A percentile compares a stretch with the other conserved stretches of the same genome.
phyloP scores from a whole-genome alignment of 2,797 vertebrate species.

The Argentina silus region DNA sequence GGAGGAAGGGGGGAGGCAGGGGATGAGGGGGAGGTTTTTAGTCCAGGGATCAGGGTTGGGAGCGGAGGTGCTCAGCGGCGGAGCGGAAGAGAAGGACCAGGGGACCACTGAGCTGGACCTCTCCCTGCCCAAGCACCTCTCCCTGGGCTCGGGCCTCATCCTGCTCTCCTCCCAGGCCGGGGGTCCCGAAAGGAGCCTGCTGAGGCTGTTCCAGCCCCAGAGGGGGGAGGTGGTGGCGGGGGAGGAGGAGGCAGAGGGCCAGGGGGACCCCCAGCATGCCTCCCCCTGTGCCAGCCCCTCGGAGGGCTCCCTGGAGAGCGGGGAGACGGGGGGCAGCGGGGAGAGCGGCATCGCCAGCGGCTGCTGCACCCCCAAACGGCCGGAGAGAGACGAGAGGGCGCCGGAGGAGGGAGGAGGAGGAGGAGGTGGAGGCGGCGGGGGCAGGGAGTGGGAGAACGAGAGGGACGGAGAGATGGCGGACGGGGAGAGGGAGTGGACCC shows the following conservation, averaged over 20 bases:
- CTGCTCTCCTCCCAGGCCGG: constrained; percentile 65
- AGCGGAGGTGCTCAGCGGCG: constrained; percentile 40
- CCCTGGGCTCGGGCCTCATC: constrained; percentile 65
- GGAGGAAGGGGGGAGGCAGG: constrained; percentile 58
- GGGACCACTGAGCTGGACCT: constrained; percentile 62
- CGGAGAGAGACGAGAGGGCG: constrained; percentile 61
- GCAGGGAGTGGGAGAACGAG: constrained; percentile 66
- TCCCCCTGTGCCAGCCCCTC: constrained; percentile 83
- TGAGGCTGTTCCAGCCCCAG: constrained; percentile 70
- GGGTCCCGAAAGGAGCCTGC: constrained; percentile 59
- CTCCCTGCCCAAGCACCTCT: constrained; percentile 61
- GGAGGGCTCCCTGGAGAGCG: constrained; percentile 81
- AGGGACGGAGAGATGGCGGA: constrained; percentile 52
- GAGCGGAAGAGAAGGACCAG: constrained; percentile 33
- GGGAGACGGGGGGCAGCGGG: constrained; percentile 80
- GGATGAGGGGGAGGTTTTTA: constrained; percentile 53
- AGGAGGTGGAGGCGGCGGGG: constrained; percentile 18
- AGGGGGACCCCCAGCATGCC: constrained; percentile 70
- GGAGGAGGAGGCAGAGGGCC: constrained; percentile 71
- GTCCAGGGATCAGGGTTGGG: constrained; percentile 49
- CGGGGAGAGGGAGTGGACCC: constrained; percentile 63
- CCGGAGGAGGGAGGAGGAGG: constrained; percentile 57
- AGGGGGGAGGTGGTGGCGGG: constrained; percentile 5
- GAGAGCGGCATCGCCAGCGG: constrained; percentile 86
- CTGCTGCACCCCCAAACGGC: constrained; percentile 81